Evolutionary conservation across 2,797 vertebrate genomes (phyloP), one percentile per base, ranked within the genome.

Genomic region (Phoebastria nigripes): DNA sequence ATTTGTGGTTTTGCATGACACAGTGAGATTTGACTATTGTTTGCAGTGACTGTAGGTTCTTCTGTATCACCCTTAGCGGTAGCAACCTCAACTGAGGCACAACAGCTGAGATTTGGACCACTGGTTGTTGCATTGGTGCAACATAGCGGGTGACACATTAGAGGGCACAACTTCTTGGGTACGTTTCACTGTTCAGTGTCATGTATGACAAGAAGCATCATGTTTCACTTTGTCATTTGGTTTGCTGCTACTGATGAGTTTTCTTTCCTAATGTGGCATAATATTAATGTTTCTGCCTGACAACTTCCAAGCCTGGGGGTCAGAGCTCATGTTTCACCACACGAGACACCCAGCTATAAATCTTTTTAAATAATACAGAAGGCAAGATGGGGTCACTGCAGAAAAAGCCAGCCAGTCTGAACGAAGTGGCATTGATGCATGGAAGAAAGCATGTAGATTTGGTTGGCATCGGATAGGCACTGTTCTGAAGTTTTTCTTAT

Each of bases 331-430:
- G 98, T 98, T 98, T 99, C 98, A 98, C 98, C 98, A 98, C 98
- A 98, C 65, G 73, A 98, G 98, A 98, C 98, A 98, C 98, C 94
- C 97, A 94, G 98, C 99, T 98, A 99, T 99, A 99, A 99, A 99
- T 99, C 99, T 99, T 98, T 98, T 98, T 99, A 99, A 99, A 98
- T 99, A 99, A 99, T 98, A 98, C 98, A 98, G 98, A 98, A 98
- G 98, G 98, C 98, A 97, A 97, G 98, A 98, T 98, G 98, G 98
- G 99, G 98, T 99, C 98, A 98, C 98, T 98, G 98, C 94, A 95
- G 98, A 98, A 99, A 98, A 99, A 99, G 98, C 98, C 98, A 99
- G 98, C 98, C 98, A 98, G 98, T 98, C 98, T 99, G 97, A 98
- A 98, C 98, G 97, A 99, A 99, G 98, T 99, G 99, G 98, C 99